Conservation (phyloP, 2,113 vertebrate species). For the Andinoacara biseriatus region DNA sequence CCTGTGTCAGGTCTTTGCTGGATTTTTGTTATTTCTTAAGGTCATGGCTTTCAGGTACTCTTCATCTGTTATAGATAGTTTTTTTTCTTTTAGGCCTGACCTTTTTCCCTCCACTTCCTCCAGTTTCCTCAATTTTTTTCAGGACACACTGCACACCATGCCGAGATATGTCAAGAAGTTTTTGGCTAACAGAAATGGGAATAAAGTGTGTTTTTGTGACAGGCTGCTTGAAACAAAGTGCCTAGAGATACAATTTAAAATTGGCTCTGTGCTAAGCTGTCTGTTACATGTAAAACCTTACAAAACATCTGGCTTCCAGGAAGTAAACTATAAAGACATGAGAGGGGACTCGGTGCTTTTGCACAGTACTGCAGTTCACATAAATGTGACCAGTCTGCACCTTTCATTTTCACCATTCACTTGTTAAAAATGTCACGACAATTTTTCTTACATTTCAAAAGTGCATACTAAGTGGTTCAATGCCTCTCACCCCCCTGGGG, state of each 20-base stretch:
- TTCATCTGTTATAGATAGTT: not conserved
- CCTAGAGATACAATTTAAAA: not conserved
- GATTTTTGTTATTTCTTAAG: too few species aligned
- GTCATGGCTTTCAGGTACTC: not conserved
- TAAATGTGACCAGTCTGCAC: not conserved
- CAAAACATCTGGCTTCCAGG: not conserved
- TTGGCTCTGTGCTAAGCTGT: not conserved
- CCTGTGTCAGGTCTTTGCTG: too few species aligned
- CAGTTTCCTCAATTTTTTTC: not conserved
- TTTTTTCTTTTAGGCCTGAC: not conserved
- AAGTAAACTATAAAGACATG: not conserved
- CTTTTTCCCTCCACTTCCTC: not conserved
- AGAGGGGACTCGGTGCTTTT: not conserved
- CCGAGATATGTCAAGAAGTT: not conserved
- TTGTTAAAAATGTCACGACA: not conserved
- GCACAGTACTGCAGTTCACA: not conserved
- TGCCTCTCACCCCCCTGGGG: not conserved
- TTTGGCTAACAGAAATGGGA: not conserved
- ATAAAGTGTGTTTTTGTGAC: too few species aligned
- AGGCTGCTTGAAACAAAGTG: not conserved
- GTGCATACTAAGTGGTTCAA: not conserved
- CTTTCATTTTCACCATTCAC: not conserved
- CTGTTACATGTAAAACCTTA: not conserved
- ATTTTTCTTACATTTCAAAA: not conserved
- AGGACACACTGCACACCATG: not conserved